These are phyloP conservation scores for Dromius quadrimaculatus DNA, from an alignment of 2,888 invertebrate genomes.

Conservation along the genomic window DNA sequence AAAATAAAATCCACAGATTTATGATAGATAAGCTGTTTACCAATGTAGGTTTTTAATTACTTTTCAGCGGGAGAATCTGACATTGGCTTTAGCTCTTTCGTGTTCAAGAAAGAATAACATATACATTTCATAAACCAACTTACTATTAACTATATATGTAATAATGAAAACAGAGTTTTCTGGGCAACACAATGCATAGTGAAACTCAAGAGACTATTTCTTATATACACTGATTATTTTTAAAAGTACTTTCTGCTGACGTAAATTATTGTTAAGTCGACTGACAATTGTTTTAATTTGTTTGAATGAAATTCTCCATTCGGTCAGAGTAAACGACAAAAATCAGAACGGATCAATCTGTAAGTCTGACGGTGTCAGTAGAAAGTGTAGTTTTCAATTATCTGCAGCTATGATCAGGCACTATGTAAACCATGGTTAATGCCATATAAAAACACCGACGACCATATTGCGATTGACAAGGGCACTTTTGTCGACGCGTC, in stretches of 20 bases:
- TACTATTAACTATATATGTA: slow-evolving; percentile 53
- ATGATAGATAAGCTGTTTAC: slow-evolving; percentile 50
- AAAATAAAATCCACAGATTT: slow-evolving; percentile 51
- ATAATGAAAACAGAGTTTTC: slow-evolving; percentile 50
- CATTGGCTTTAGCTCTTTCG: slow-evolving; percentile 48
- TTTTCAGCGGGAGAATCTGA: slow-evolving; percentile 43
- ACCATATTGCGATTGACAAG: slow-evolving; percentile 35
- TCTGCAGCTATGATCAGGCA: slow-evolving; percentile 61
- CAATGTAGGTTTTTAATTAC: slow-evolving; percentile 49
- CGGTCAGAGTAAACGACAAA: slow-evolving; percentile 30
- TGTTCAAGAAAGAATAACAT: slow-evolving; percentile 50
- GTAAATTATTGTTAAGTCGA: slow-evolving; percentile 2
- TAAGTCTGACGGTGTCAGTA: slow-evolving; percentile 42
- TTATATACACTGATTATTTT: slow-evolving; percentile 48
- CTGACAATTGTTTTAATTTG: slow-evolving; percentile 24
- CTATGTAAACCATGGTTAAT: slow-evolving; percentile 60
- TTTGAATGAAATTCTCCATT: slow-evolving; percentile 12
- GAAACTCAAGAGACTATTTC: slow-evolving; percentile 48
- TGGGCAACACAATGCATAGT: slow-evolving; percentile 50
- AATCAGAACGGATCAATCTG: slow-evolving; percentile 22
- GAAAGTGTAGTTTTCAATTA: slow-evolving; percentile 47
- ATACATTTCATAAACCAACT: slow-evolving; percentile 52
- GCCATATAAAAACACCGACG: slow-evolving; percentile 49
- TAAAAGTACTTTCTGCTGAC: slow-evolving; percentile 50
- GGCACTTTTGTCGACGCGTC: slow-evolving; percentile 38